Percentiles rank a stretch among this genome's conserved stretches.
Conservation (phyloP, 2,113 vertebrate species). For the Xyliphius kryptos region DNA sequence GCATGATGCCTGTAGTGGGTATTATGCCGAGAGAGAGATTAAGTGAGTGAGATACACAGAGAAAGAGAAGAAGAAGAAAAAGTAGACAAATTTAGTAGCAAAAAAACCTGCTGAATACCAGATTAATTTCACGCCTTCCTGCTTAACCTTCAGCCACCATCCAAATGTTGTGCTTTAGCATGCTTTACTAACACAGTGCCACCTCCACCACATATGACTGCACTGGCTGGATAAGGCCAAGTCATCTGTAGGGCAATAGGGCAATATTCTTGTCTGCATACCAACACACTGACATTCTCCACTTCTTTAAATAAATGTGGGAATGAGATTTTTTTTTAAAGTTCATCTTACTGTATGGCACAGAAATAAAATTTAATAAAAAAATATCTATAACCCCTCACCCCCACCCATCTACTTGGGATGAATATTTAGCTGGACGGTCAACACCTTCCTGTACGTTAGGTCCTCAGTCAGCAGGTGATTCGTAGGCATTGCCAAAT, state of each 20-base stretch:
- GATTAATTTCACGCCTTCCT: conserved; percentile 68
- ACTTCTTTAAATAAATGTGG: conserved; percentile 4
- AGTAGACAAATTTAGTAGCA: conserved; percentile 16
- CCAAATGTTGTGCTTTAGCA: conserved; percentile 58
- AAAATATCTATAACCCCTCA: no score
- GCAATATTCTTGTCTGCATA: conserved; percentile 9
- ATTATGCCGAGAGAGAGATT: no score
- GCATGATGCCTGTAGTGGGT: no score
- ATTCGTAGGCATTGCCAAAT: no score
- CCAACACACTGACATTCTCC: conserved; percentile 36
- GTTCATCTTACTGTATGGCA: neutral
- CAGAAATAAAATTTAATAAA: no score
- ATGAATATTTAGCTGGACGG: no score
- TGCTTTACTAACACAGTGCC: conserved; percentile 46
- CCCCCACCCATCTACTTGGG: no score
- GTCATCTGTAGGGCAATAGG: neutral
- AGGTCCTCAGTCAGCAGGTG: no score
- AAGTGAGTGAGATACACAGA: conserved; percentile 5
- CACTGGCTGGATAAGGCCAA: conserved; percentile 40
- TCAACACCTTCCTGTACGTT: no score
- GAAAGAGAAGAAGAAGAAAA: neutral
- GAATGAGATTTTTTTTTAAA: neutral
- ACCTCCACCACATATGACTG: conserved; percentile 49
- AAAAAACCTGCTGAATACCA: conserved; percentile 54
- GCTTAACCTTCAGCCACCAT: conserved; percentile 57